Percentiles rank a stretch among this genome's conserved stretches.
These are phyloP conservation scores for Drosophila anomalata DNA, from an alignment of 2,888 invertebrate species.

Conservation along the genomic window DNA sequence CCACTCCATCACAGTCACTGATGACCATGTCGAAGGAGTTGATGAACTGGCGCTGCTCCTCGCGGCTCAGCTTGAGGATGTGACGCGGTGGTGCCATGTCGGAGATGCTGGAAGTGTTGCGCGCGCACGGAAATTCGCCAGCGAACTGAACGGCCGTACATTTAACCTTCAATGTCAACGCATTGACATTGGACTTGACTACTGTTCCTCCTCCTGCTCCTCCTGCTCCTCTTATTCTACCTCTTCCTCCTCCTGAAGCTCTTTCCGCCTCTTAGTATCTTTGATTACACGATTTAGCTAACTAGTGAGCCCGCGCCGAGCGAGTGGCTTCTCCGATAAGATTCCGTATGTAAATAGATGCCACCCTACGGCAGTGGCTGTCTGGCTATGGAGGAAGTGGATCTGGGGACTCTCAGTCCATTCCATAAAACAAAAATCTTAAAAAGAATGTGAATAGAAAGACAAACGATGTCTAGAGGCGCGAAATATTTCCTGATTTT, in stretches of 20 bases:
- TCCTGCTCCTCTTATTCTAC: background rate
- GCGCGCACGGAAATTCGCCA: conserved; percentile 60
- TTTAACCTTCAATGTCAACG: conserved; percentile 66
- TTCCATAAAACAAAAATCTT: background rate
- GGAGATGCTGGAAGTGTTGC: conserved; percentile 49
- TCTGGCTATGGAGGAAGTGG: conserved; percentile 5
- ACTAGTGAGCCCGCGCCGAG: background rate
- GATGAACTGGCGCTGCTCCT: conserved; percentile 82
- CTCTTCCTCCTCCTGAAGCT: conserved; percentile 4
- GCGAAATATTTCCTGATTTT: background rate
- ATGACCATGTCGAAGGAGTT: conserved; percentile 85
- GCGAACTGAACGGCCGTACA: conserved; percentile 35
- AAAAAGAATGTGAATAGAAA: background rate
- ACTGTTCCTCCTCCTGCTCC: conserved; percentile 7
- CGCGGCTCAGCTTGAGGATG: conserved; percentile 68
- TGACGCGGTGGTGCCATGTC: conserved; percentile 56
- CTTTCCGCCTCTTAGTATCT: conserved; percentile 12
- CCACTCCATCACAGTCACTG: conserved; percentile 86
- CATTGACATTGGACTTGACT: conserved; percentile 47
- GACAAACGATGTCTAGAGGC: background rate
- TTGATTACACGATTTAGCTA: conserved; percentile 36
- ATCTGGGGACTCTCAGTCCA: background rate
- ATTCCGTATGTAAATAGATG: conserved; percentile 47
- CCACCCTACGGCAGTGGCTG: background rate
- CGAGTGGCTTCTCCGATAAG: conserved; percentile 39